phyloP scores from a whole-genome alignment of 2,113 vertebrate species.

The Hyperopisus bebe region DNA sequence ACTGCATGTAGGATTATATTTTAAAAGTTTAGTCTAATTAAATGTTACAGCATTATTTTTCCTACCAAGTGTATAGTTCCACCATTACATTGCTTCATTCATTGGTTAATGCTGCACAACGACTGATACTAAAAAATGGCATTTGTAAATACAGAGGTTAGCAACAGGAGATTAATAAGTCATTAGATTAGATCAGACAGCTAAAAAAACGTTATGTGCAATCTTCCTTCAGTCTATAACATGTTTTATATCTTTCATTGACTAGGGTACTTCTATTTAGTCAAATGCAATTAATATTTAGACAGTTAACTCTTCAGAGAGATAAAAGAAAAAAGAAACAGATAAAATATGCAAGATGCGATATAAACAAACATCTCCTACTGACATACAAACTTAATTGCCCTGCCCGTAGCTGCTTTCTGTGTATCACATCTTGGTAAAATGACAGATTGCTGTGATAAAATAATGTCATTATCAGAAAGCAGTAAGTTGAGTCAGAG shows the following conservation, averaged over 20 bases:
- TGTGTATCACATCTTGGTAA: slow-evolving; percentile 63
- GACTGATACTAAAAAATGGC: neutral
- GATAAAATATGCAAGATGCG: slow-evolving; percentile 59
- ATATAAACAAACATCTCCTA: slow-evolving; percentile 49
- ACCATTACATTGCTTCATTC: neutral
- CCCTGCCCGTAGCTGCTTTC: slow-evolving; percentile 52
- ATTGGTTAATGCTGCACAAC: neutral
- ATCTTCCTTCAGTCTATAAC: neutral
- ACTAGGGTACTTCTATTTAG: neutral
- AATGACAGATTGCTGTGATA: slow-evolving; percentile 60
- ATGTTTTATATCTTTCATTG: neutral
- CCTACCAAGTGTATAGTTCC: neutral
- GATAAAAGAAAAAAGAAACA: slow-evolving; percentile 21
- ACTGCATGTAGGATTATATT: neutral
- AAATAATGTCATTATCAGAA: slow-evolving; percentile 59
- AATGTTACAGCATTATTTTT: neutral
- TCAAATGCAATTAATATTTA: neutral
- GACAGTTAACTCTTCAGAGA: neutral
- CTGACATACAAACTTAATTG: slow-evolving; percentile 69
- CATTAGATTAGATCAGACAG: slow-evolving; percentile 5
- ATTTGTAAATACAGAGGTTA: neutral
- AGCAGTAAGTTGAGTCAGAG: slow-evolving; percentile 47
- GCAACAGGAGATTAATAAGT: neutral
- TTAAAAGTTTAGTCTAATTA: neutral
- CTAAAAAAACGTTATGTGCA: neutral